phyloP scores from a whole-genome alignment of 2,888 invertebrate species.

The Stenurella melanura region DNA sequence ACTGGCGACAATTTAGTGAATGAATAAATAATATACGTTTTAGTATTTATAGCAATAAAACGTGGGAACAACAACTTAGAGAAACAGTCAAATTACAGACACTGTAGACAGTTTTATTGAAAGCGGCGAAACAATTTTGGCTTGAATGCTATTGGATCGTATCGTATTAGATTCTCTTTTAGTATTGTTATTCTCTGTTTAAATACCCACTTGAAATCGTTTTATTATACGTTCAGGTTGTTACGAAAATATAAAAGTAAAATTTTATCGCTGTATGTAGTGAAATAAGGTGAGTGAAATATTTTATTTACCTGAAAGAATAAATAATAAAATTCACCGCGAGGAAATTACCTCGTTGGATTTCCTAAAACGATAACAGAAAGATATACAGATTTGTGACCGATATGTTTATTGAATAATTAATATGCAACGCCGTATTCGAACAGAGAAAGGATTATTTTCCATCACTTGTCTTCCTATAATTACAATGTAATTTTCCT shows the following conservation, averaged over 20 bases:
- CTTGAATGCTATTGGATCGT: constrained; percentile 52
- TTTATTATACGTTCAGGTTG: constrained; percentile 52
- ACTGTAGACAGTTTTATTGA: constrained; percentile 60
- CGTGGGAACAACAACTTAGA: constrained; percentile 36
- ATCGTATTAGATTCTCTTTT: constrained; percentile 53
- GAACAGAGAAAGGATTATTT: no score
- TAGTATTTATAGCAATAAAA: constrained; percentile 39
- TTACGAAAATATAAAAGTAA: constrained; percentile 53
- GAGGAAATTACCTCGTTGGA: neutral
- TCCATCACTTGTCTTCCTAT: no score
- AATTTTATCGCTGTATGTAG: constrained; percentile 47
- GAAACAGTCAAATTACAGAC: constrained; percentile 52
- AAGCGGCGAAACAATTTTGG: constrained; percentile 55
- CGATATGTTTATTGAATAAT: no score
- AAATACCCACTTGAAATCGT: constrained; percentile 57
- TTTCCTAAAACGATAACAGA: neutral
- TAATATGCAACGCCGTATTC: no score
- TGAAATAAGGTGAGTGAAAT: constrained; percentile 13
- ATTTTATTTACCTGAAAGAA: constrained; percentile 29
- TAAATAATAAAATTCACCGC: neutral
- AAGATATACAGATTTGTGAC: no score
- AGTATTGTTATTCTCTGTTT: constrained; percentile 57
- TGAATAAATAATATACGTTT: constrained; percentile 28
- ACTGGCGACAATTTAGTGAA: constrained; percentile 11
- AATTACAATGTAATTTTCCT: no score